Evolutionary conservation across 2,113 vertebrate species (phyloP).

Genomic region (Toxotes chatareus): DNA sequence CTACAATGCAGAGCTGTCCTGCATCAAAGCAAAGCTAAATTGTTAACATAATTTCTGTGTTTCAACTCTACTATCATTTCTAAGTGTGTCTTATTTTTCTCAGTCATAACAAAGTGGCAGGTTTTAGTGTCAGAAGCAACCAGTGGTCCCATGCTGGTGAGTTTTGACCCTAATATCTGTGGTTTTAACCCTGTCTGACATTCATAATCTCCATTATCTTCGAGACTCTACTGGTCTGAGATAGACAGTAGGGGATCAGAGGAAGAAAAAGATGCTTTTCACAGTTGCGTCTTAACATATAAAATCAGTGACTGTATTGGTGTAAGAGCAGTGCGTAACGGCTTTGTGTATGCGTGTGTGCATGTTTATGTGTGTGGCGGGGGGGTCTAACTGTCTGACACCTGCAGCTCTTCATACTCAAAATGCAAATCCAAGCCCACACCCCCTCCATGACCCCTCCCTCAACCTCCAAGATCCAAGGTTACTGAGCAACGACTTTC

Average conservation of each 20-base stretch:
- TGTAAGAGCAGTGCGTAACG: conserved; percentile 46
- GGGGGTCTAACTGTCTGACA: conserved; percentile 76
- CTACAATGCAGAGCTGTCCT: neutral
- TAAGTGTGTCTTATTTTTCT: neutral
- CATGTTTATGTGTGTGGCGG: conserved; percentile 42
- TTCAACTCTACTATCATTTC: neutral
- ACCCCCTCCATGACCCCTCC: conserved; percentile 68
- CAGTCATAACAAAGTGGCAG: neutral
- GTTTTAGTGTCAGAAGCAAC: conserved; percentile 44
- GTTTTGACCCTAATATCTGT: conserved; percentile 63
- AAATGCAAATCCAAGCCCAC: conserved; percentile 78
- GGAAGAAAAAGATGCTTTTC: conserved; percentile 54
- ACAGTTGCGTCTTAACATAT: conserved; percentile 64
- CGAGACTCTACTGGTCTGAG: conserved; percentile 47
- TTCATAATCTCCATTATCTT: conserved; percentile 70
- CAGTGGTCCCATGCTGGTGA: conserved; percentile 49
- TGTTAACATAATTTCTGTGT: neutral
- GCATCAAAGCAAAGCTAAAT: neutral
- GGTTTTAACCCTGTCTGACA: conserved; percentile 77
- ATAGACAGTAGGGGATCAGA: conserved; percentile 56
- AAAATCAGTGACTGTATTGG: conserved; percentile 72
- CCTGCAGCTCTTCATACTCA: conserved; percentile 82
- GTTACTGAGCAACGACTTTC: conserved; percentile 75
- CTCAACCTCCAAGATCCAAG: conserved; percentile 61
- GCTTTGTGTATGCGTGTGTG: conserved; percentile 57